Evolutionary conservation across 2,113 vertebrate species (phyloP).

Genomic region (Poeciliopsis retropinna): DNA sequence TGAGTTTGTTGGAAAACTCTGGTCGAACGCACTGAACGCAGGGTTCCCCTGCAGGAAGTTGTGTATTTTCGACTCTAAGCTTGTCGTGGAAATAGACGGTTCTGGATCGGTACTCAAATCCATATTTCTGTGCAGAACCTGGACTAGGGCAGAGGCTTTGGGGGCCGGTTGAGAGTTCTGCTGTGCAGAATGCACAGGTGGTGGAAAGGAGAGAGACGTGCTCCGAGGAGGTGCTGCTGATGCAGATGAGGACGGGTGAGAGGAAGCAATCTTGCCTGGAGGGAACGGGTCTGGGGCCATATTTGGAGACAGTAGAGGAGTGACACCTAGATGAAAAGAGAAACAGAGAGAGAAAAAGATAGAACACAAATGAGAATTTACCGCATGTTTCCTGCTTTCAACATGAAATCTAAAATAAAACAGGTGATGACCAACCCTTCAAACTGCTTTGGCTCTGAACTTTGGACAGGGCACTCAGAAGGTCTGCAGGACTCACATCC

Average conservation of each 20-base stretch:
- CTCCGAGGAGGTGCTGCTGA: slow-evolving; percentile 46
- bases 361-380: background rate
- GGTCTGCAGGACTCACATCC: slow-evolving; percentile 89
- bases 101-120: slow-evolving; percentile 45
- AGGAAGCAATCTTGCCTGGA: slow-evolving; percentile 53
- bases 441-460: slow-evolving; percentile 84
- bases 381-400: background rate
- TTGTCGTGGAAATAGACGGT: slow-evolving; percentile 71
- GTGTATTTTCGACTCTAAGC: slow-evolving; percentile 95
- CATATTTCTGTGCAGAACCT: slow-evolving; percentile 57
- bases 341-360: background rate
- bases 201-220: slow-evolving; percentile 32
- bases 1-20: slow-evolving; percentile 84
- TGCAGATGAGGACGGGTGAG: slow-evolving; percentile 38
- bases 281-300: slow-evolving; percentile 34
- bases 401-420: background rate
- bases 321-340: slow-evolving; percentile 78
- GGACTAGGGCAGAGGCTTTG: slow-evolving; percentile 54
- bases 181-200: slow-evolving; percentile 26
- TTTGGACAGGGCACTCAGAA: slow-evolving; percentile 92
- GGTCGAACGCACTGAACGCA: slow-evolving; percentile 86
- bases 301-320: slow-evolving; percentile 78
- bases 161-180: slow-evolving; percentile 31
- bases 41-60: slow-evolving; percentile 92
- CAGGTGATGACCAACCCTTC: slow-evolving; percentile 83